Evolutionary conservation across 2,888 invertebrate genomes (phyloP), one percentile per base, ranked within the genome.

Genomic region (Hirtodrosophila trivittata): DNA sequence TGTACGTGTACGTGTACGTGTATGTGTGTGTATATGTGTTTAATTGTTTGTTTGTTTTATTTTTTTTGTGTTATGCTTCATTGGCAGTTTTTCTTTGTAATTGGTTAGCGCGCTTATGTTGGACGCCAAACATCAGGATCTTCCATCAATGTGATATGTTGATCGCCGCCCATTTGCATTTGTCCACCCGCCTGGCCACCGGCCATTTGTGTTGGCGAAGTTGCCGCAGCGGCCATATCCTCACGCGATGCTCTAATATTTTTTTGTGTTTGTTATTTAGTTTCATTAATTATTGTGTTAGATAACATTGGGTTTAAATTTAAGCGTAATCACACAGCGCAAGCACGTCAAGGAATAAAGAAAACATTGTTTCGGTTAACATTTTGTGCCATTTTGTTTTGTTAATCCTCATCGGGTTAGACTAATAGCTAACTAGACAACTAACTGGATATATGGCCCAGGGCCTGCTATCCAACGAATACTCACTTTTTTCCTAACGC

Each of bases 401-500:
- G 10, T 25, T 69, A 43, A 58, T 68, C 49, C 37, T 26, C 50
- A 43, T 39, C 43, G 6, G 39, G 33, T 43, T 33, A 52, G n/a
- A 43, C 50, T 64, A 63, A 51, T 3, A 46, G 16, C 50, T 55
- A 66, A 49, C 69, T 67, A 57, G 39, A 18, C 41, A 47, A 28
- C 60, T 58, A 39, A 62, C 38, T 57, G 32, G 28, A 14, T 41
- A 8, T 28, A 28, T 45, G 30, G 30, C 7, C 30, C n/a, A 32
- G 7, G 28, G 9, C 38, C 26, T 9, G 28, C 13, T 9, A 35
- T 13, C 35, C 32, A 47, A 9, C 3, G 14, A 9, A 18, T 87
- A 95, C 97, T 95, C 92, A 98, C 97, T 98, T 98, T 92, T 95
- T 97, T 73, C 98, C 98, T 67, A 98, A 93, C 49, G 97, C 95